Evolutionary conservation across 2,113 vertebrate species (phyloP).

Genomic region (Protomyctophum bolini): DNA sequence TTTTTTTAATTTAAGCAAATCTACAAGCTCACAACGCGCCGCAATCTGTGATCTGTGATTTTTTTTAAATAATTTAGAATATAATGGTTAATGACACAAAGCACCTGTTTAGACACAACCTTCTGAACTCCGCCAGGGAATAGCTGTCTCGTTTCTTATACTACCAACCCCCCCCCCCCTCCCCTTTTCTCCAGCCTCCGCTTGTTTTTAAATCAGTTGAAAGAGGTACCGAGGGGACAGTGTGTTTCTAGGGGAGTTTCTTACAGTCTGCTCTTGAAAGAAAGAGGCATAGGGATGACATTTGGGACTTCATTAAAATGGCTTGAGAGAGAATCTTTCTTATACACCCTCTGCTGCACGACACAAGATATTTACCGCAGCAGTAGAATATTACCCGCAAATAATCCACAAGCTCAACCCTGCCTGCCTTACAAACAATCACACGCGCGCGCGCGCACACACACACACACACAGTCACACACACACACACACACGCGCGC

Average conservation of each 20-base stretch:
- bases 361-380: conserved; percentile 69
- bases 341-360: conserved; percentile 65
- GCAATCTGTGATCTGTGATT: too few species aligned
- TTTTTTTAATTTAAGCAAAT: not conserved
- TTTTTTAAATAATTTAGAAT: not conserved
- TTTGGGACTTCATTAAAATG: conserved; percentile 82
- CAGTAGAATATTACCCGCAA: conserved; percentile 65
- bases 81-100: conserved; percentile 34
- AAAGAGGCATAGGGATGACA: conserved; percentile 66
- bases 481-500: too few species aligned
- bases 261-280: conserved; percentile 62
- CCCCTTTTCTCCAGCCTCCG: conserved; percentile 26
- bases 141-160: not conserved
- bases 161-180: conserved; percentile 10
- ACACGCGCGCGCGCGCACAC: too few species aligned
- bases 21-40: not conserved
- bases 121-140: conserved; percentile 12
- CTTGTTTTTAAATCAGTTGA: conserved; percentile 62
- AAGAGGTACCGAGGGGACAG: conserved; percentile 56
- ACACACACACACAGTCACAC: too few species aligned
- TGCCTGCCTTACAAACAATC: not conserved
- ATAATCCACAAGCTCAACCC: conserved; percentile 60
- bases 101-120: conserved; percentile 47
- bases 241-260: conserved; percentile 50
- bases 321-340: conserved; percentile 71